phyloP scores from a whole-genome alignment of 2,113 vertebrate genomes.

The Pseudorhombus dupliciocellatus region DNA sequence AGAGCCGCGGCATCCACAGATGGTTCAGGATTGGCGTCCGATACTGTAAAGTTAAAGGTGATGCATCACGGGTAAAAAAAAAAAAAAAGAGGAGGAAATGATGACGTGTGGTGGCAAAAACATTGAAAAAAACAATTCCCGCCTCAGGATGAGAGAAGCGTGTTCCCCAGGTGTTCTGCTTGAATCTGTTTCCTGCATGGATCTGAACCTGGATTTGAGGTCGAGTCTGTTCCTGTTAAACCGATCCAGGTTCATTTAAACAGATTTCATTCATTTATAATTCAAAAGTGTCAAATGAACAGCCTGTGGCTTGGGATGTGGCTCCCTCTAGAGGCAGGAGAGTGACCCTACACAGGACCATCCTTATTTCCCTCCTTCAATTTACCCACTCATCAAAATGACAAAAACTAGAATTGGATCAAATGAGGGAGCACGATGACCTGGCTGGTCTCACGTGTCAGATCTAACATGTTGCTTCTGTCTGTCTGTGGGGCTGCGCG shows the following conservation, averaged over 20 bases:
- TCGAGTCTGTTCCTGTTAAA: background rate
- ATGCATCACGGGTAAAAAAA: background rate
- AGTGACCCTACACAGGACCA: background rate
- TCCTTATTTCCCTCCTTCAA: background rate
- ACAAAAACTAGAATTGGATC: too few relatives aligned
- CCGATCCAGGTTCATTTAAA: background rate
- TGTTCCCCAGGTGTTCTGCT: background rate
- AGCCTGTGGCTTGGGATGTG: background rate
- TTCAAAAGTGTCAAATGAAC: background rate
- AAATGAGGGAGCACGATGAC: too few relatives aligned
- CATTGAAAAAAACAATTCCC: background rate
- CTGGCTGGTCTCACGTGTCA: too few relatives aligned
- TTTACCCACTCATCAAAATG: too few relatives aligned
- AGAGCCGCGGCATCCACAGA: slow-evolving; percentile 4
- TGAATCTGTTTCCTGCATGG: too few relatives aligned
- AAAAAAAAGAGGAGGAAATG: background rate
- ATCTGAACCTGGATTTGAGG: too few relatives aligned
- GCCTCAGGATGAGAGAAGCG: background rate
- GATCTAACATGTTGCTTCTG: too few relatives aligned
- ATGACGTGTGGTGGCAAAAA: background rate
- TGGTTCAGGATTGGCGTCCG: too few relatives aligned
- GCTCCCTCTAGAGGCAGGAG: slow-evolving; percentile 36
- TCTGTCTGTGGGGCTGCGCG: too few relatives aligned
- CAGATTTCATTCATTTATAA: background rate
- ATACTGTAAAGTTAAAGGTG: background rate